Evolutionary conservation across 2,888 invertebrate genomes (phyloP).

Genomic region (Hypolimnas misippus): DNA sequence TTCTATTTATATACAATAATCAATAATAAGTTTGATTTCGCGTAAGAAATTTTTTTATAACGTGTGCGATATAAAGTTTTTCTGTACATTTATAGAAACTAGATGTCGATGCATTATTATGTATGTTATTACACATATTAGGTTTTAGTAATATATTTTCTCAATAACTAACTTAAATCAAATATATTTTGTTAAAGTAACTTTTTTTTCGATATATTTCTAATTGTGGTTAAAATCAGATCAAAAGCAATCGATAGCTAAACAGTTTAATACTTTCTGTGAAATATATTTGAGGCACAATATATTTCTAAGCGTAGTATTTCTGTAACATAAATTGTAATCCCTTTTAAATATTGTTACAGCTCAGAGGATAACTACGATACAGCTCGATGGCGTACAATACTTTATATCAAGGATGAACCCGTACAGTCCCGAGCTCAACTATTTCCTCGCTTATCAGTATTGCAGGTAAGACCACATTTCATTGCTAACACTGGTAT

Average conservation of each 20-base stretch:
- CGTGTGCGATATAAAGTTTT: neutral
- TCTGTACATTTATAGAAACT: no score
- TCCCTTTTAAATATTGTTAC: slow-evolving; percentile 60
- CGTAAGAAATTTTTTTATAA: no score
- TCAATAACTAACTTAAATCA: no score
- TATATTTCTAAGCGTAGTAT: neutral
- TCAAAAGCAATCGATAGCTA: no score
- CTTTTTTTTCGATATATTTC: no score
- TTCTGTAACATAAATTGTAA: slow-evolving; percentile 2
- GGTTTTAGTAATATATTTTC: no score
- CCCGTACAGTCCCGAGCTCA: slow-evolving; percentile 93
- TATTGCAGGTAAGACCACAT: slow-evolving; percentile 86
- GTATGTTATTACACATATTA: no score
- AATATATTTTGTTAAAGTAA: no score
- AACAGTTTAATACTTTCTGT: neutral
- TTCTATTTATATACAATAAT: slow-evolving; percentile 8
- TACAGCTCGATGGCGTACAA: slow-evolving; percentile 92
- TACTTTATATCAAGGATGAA: slow-evolving; percentile 95
- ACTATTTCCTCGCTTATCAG: slow-evolving; percentile 94
- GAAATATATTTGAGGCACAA: neutral
- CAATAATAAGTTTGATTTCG: no score
- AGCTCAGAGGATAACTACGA: slow-evolving; percentile 94
- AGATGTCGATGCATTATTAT: no score
- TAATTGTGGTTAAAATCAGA: no score
- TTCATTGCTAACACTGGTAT: slow-evolving; percentile 34